Percentiles rank a stretch among this genome's conserved stretches.
Conservation (phyloP, 2,113 vertebrate species). For the Boulengeromyrus knoepffleri region DNA sequence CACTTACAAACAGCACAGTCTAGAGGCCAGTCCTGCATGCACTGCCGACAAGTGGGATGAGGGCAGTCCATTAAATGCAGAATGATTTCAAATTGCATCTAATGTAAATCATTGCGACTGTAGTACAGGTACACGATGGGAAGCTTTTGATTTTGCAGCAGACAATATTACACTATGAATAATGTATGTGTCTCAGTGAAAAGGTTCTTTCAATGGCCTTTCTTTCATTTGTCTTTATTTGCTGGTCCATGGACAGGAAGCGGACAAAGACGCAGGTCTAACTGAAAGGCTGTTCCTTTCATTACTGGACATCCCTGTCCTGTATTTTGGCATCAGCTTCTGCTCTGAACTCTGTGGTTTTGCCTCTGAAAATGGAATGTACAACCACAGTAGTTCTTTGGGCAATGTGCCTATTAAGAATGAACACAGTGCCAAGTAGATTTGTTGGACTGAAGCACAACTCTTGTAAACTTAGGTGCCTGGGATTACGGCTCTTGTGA, state of each 20-base stretch:
- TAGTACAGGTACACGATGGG: not conserved
- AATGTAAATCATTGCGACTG: not conserved
- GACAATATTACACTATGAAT: not conserved
- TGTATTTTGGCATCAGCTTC: not conserved
- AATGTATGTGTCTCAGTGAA: not conserved
- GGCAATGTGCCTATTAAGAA: not conserved
- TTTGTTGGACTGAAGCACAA: not conserved
- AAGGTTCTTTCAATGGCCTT: not conserved
- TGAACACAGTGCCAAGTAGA: constrained; percentile 6
- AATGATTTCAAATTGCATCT: not conserved
- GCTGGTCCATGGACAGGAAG: not conserved
- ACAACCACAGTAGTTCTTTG: not conserved
- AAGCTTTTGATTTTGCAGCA: not conserved
- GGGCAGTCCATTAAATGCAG: not conserved
- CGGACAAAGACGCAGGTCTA: constrained; percentile 17
- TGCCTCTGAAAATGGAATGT: not conserved
- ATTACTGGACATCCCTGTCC: not conserved
- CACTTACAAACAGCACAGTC: not conserved
- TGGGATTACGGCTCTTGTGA: not conserved
- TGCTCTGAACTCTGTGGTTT: not conserved
- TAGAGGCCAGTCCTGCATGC: not conserved
- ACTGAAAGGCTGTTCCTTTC: not conserved
- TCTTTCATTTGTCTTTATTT: not conserved
- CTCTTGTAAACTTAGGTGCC: not conserved
- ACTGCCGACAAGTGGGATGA: not conserved